Evolutionary conservation across 92 coral and sea anemone genomes (phyloP).

Genomic region (Siderastrea siderea): DNA sequence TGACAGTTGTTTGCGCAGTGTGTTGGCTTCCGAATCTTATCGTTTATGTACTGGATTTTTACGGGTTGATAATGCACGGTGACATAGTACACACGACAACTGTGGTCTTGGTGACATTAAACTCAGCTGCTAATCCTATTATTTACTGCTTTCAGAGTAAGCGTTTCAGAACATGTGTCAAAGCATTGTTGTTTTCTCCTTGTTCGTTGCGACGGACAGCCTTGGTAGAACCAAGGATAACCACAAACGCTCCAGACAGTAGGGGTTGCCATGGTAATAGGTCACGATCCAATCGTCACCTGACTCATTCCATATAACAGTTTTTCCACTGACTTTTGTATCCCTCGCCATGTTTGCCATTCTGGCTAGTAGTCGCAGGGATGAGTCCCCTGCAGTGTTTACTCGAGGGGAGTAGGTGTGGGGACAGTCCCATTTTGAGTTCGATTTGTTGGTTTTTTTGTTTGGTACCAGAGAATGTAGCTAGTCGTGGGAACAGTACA

Average conservation of each 20-base stretch:
- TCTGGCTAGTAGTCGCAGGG: too few relatives aligned
- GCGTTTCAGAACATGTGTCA: constrained; percentile 49
- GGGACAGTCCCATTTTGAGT: too few relatives aligned
- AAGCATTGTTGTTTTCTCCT: constrained; percentile 33
- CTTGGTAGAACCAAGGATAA: constrained; percentile 15
- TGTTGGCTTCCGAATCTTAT: constrained; percentile 55
- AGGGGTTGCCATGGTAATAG: neutral
- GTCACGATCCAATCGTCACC: neutral
- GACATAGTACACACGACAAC: constrained; percentile 65
- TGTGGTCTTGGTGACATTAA: constrained; percentile 77
- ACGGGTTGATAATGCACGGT: constrained; percentile 35
- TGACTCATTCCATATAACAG: neutral
- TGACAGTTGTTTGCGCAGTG: constrained; percentile 37
- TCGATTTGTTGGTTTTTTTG: too few relatives aligned
- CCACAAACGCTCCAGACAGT: neutral
- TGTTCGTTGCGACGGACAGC: constrained; percentile 31
- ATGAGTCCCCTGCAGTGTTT: too few relatives aligned
- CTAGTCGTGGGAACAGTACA: too few relatives aligned
- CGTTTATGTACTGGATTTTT: constrained; percentile 39
- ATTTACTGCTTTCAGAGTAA: constrained; percentile 73
- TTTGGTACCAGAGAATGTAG: too few relatives aligned
- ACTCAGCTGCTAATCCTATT: constrained; percentile 78
- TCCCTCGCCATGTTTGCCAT: too few relatives aligned
- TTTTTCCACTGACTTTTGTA: too few relatives aligned
- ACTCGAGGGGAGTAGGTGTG: too few relatives aligned